phyloP scores from a whole-genome alignment of 1,140 invertebrate species.

The Rhagoletis zephyria region DNA sequence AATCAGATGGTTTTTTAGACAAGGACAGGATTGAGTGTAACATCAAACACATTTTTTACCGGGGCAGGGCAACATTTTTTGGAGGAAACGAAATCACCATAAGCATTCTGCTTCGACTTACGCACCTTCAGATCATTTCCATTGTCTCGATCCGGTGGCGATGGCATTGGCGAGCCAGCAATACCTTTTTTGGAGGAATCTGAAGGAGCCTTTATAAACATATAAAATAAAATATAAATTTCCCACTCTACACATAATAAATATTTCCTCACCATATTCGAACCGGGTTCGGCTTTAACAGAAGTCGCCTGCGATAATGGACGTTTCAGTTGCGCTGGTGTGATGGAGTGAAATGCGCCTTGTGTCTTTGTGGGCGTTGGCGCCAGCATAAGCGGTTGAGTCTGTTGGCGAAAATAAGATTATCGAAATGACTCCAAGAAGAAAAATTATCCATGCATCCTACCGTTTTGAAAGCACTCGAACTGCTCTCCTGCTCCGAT shows the following conservation, averaged over 20 bases:
- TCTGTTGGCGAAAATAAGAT: constrained; percentile 46
- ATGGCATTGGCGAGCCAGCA: constrained; percentile 72
- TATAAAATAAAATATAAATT: constrained; percentile 45
- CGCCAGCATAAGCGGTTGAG: constrained; percentile 61
- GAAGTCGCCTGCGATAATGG: constrained; percentile 77
- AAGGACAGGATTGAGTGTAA: background rate
- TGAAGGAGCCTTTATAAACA: constrained; percentile 70
- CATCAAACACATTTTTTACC: too few species aligned
- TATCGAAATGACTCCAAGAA: background rate
- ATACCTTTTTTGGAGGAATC: constrained; percentile 77
- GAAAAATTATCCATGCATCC: background rate
- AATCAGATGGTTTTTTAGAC: too few species aligned
- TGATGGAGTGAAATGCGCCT: constrained; percentile 68
- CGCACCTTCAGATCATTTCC: constrained; percentile 55
- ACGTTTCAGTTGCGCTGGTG: constrained; percentile 69
- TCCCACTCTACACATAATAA: background rate
- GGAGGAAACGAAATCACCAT: background rate
- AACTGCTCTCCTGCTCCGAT: constrained; percentile 58
- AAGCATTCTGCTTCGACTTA: background rate
- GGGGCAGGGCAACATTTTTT: too few species aligned
- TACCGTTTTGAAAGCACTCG: constrained; percentile 55
- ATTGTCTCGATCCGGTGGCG: constrained; percentile 63
- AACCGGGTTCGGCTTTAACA: constrained; percentile 79
- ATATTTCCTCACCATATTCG: constrained; percentile 67
- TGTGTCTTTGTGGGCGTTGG: constrained; percentile 60